These are phyloP conservation scores for Phytoseiulus persimilis DNA, from an alignment of 2,888 invertebrate genomes.

Conservation along the genomic window DNA sequence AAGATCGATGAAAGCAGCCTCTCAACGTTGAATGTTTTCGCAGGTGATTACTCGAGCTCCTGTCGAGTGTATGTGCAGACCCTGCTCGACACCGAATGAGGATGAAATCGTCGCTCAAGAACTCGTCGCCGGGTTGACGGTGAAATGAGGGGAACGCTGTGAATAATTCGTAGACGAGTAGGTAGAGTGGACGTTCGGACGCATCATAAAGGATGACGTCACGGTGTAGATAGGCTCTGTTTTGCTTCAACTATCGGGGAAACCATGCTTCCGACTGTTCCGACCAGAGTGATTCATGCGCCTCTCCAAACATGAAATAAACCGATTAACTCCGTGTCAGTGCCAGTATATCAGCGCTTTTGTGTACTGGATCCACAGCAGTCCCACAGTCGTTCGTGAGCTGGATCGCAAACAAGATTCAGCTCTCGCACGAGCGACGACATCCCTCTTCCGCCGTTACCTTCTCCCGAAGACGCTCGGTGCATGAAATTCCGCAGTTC, in stretches of 20 bases:
- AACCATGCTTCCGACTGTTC: background rate
- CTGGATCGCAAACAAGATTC: too few species aligned
- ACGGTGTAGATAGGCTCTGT: background rate
- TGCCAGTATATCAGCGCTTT: background rate
- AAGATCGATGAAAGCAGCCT: too few species aligned
- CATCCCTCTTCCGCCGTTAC: too few species aligned
- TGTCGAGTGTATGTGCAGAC: constrained; percentile 84
- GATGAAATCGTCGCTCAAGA: constrained; percentile 79
- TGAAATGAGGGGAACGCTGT: background rate
- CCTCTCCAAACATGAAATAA: background rate
- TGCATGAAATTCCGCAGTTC: too few species aligned
- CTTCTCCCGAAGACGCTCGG: too few species aligned
- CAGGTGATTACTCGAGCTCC: constrained; percentile 81
- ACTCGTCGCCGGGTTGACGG: constrained; percentile 58
- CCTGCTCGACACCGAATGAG: constrained; percentile 79
- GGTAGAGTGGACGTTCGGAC: background rate
- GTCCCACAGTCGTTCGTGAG: too few species aligned
- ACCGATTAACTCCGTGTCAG: background rate
- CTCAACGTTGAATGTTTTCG: constrained; percentile 44
- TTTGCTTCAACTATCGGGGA: background rate
- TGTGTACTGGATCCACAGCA: too few species aligned
- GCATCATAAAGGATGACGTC: background rate
- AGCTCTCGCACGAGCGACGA: too few species aligned
- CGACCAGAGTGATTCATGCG: background rate
- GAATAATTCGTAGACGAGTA: background rate